phyloP scores from a whole-genome alignment of 1,140 invertebrate genomes.

The Battus philenor region DNA sequence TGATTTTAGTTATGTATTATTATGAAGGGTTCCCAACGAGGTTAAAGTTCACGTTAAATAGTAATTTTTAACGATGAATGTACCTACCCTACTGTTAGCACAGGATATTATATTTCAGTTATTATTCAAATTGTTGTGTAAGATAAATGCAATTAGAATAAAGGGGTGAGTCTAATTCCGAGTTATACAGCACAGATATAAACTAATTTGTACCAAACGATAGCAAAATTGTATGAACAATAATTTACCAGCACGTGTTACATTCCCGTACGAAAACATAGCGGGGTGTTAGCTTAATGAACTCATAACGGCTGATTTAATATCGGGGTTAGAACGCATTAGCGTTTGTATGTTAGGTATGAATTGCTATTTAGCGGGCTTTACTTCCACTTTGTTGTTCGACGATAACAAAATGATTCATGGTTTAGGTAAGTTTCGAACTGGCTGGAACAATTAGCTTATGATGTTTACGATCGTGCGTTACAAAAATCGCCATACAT shows the following conservation, averaged over 20 bases:
- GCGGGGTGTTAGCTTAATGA: slow-evolving; percentile 37
- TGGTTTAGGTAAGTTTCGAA: neutral
- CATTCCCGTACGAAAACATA: slow-evolving; percentile 20
- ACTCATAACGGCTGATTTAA: slow-evolving; percentile 48
- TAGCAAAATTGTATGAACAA: slow-evolving; percentile 16
- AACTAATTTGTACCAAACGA: slow-evolving; percentile 4
- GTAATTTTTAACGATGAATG: no score
- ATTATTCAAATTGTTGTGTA: no score
- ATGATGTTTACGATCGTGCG: no score
- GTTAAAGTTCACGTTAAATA: no score
- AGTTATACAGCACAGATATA: slow-evolving; percentile 1
- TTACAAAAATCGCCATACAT: no score
- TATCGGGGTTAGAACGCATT: slow-evolving; percentile 31
- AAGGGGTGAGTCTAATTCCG: neutral
- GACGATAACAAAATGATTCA: slow-evolving; percentile 10
- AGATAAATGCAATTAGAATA: no score
- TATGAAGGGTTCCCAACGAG: no score
- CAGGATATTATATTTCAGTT: no score
- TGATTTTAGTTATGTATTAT: no score
- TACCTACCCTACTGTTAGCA: no score
- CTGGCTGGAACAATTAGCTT: no score
- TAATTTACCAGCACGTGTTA: slow-evolving; percentile 34
- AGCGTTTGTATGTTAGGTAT: slow-evolving; percentile 24
- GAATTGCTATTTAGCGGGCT: slow-evolving; percentile 25
- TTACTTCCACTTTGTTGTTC: slow-evolving; percentile 4